Evolutionary conservation across 2,113 vertebrate genomes (phyloP), one percentile per base, ranked within the genome.

Genomic region (Trachemys scripta): DNA sequence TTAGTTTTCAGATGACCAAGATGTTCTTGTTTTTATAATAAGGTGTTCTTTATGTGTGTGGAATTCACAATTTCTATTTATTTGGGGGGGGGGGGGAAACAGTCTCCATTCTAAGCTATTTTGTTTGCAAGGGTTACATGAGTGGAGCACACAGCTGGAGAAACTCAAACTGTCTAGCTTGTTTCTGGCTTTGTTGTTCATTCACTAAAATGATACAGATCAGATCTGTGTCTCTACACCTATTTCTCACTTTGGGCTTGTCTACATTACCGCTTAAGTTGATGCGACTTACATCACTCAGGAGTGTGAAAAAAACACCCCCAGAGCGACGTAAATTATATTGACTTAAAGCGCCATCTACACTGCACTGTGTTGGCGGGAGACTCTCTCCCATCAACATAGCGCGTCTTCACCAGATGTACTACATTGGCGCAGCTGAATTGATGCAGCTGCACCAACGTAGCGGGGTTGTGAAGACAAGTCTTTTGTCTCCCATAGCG

Each of bases 21-120:
- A 72, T 95, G 85, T 24, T 94, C 92, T 88, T 29, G 25, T 87
- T 92, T 69, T 72, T 65, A 51, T 54, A 96, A 90, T 56, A 81
- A 85, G 75, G 57, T 84, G 45, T 9, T 95, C 22, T 82, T 90
- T 65, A 72, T 16, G 4, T 14, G 2, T 45, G 85, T 53, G 29
- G 22, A 95, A 89, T 65, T 90, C 5, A 16, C 76, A 51, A 49
- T 87, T 91, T 84, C 19, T 50, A n/a, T 57, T 75, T 65, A 56
- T 62, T 91, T 85, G 62, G 5, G 7, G 45, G 45, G 42, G 84
- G 42, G 45, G 84, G 90, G 78, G 89, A 9, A 50, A 54, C 51
- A 42, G 54, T 50, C n/a, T 47, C 27, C 14, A 25, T 24, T 54
- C 11, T 24, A 50, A 38, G 13, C 24, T 62, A 49, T 69, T 84